Evolutionary conservation across 2,888 invertebrate genomes (phyloP).

Genomic region (Steromphala cineraria): DNA sequence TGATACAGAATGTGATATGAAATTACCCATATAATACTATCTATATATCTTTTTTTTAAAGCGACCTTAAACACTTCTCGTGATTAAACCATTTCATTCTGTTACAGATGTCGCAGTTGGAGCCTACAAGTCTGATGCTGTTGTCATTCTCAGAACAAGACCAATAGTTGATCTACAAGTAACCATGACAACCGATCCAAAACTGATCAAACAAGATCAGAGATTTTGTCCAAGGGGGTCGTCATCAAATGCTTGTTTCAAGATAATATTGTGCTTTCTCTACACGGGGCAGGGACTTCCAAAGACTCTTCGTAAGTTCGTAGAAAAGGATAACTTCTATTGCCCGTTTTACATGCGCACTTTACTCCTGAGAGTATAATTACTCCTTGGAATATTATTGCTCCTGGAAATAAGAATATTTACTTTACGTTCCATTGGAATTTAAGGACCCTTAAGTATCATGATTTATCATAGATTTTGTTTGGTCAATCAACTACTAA

Average conservation of each 20-base stretch:
- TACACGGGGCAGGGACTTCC: not conserved
- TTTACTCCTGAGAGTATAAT: no score
- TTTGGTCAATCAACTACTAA: no score
- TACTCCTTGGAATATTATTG: no score
- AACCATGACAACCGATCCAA: not conserved
- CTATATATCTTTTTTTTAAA: no score
- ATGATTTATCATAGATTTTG: no score
- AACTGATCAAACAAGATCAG: not conserved
- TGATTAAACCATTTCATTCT: not conserved
- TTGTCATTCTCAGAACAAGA: not conserved
- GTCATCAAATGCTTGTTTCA: not conserved
- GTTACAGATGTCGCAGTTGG: slow-evolving; percentile 6
- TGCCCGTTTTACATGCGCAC: no score
- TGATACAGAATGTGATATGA: no score
- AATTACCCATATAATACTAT: no score
- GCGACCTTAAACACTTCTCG: not conserved
- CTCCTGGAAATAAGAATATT: no score
- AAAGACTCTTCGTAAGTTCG: not conserved
- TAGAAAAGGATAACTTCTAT: no score
- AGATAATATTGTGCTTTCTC: not conserved
- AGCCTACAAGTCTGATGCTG: not conserved
- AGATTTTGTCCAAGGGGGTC: not conserved
- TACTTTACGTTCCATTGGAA: no score
- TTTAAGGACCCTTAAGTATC: no score
- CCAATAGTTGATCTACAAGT: not conserved